These are phyloP conservation scores for Mus minutoides DNA, from an alignment of 2,797 vertebrate genomes.

Conservation along the genomic window DNA sequence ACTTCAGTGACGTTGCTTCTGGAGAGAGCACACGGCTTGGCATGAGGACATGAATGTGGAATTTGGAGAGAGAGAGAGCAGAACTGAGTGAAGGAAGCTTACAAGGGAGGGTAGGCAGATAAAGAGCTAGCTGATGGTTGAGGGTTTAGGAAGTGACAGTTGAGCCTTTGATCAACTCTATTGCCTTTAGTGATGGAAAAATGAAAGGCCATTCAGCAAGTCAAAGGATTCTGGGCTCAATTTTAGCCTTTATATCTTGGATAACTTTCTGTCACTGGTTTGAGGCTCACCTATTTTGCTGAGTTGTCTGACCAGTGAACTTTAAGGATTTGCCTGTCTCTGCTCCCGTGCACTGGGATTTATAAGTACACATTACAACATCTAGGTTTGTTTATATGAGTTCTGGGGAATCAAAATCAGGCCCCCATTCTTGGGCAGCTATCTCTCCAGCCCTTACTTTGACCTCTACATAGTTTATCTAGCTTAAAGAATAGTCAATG, in stretches of 20 bases:
- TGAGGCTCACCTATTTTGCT: not conserved
- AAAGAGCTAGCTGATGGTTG: not conserved
- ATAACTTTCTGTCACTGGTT: not conserved
- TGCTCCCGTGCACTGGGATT: not conserved
- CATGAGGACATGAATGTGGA: not conserved
- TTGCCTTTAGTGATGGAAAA: not conserved
- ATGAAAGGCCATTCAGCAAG: not conserved
- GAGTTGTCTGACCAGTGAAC: not conserved
- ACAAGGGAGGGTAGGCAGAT: not conserved
- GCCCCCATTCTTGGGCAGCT: not conserved
- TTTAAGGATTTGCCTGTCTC: not conserved
- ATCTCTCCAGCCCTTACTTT: not conserved
- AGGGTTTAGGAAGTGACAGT: not conserved
- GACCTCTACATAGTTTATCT: not conserved
- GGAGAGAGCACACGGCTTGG: conserved; percentile 8
- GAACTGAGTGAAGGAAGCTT: too few species aligned
- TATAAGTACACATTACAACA: not conserved
- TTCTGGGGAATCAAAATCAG: not conserved
- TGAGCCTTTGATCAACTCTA: not conserved
- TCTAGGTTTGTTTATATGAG: not conserved
- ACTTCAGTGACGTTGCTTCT: conserved; percentile 40
- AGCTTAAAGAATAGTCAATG: not conserved
- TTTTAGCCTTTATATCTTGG: not conserved
- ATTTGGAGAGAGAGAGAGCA: not conserved
- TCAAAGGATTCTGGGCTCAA: not conserved